These are phyloP conservation scores for Norana najaformis DNA, from an alignment of 2,888 invertebrate genomes.

Conservation along the genomic window DNA sequence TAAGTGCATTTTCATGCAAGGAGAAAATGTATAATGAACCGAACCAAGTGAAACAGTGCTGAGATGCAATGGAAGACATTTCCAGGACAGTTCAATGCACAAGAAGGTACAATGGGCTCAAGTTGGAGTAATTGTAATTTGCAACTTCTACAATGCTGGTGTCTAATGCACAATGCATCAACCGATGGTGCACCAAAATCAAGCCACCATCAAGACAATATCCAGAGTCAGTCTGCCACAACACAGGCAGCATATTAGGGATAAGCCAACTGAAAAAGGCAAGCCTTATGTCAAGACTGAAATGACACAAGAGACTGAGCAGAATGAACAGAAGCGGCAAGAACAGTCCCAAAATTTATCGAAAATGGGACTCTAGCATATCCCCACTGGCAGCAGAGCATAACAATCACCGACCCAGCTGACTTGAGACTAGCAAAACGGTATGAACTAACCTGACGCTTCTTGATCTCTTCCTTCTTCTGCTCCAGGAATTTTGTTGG, in stretches of 20 bases:
- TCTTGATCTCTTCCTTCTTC: constrained; percentile 87
- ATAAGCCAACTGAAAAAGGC: no score
- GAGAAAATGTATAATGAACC: not conserved
- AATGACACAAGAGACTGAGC: no score
- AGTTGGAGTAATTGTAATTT: not conserved
- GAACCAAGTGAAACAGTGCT: not conserved
- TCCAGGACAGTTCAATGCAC: not conserved
- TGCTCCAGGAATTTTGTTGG: constrained; percentile 91
- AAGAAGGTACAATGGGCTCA: not conserved
- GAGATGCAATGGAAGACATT: not conserved
- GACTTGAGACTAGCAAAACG: not conserved
- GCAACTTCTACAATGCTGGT: no score
- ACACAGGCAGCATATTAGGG: no score
- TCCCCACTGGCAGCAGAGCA: not conserved
- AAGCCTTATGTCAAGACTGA: no score
- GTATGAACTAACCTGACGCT: constrained; percentile 42
- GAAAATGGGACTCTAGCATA: not conserved
- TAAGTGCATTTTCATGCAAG: not conserved
- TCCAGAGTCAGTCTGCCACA: no score
- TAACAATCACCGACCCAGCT: no score
- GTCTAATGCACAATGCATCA: no score
- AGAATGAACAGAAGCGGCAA: no score
- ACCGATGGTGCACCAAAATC: no score
- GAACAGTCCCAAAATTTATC: no score
- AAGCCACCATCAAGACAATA: no score